Conservation (phyloP, 2,888 invertebrate genomes). For the Eretmocerus hayati region DNA sequence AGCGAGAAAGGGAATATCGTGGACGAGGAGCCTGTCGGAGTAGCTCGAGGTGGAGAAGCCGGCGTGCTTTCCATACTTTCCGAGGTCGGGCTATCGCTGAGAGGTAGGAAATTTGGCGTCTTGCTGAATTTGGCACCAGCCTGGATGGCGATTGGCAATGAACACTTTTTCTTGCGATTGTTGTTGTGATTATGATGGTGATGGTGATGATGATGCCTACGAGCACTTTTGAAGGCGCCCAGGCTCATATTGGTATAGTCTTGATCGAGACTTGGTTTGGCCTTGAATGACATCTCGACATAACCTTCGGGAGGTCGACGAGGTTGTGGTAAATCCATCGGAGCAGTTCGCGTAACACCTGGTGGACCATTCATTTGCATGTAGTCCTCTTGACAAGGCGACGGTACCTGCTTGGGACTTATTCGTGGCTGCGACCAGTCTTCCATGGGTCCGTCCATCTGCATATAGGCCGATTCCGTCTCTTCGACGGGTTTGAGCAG, state of each 20-base stretch:
- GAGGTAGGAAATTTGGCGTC: constrained; percentile 37
- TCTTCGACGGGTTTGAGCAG: constrained; percentile 45
- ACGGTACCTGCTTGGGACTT: constrained; percentile 47
- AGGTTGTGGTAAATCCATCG: constrained; percentile 44
- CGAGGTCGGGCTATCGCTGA: constrained; percentile 45
- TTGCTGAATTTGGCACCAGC: constrained; percentile 39
- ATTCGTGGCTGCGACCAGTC: constrained; percentile 36
- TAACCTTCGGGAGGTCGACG: constrained; percentile 54
- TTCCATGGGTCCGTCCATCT: constrained; percentile 40
- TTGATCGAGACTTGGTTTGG: constrained; percentile 44
- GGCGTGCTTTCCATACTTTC: constrained; percentile 45
- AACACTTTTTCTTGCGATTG: constrained; percentile 49
- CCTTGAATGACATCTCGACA: constrained; percentile 59
- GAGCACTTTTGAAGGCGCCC: constrained; percentile 34
- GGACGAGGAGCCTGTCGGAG: constrained; percentile 55
- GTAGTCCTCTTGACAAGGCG: constrained; percentile 41
- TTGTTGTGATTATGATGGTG: constrained; percentile 15
- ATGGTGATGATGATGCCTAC: constrained; percentile 23
- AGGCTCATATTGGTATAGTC: constrained; percentile 54
- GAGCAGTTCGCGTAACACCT: constrained; percentile 42
- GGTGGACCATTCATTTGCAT: constrained; percentile 47
- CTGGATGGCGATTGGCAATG: constrained; percentile 60
- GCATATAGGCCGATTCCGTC: constrained; percentile 42
- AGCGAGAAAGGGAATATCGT: constrained; percentile 64
- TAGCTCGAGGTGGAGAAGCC: constrained; percentile 49